These are phyloP conservation scores for Betta splendens DNA, from an alignment of 2,797 vertebrate species.

Conservation along the genomic window DNA sequence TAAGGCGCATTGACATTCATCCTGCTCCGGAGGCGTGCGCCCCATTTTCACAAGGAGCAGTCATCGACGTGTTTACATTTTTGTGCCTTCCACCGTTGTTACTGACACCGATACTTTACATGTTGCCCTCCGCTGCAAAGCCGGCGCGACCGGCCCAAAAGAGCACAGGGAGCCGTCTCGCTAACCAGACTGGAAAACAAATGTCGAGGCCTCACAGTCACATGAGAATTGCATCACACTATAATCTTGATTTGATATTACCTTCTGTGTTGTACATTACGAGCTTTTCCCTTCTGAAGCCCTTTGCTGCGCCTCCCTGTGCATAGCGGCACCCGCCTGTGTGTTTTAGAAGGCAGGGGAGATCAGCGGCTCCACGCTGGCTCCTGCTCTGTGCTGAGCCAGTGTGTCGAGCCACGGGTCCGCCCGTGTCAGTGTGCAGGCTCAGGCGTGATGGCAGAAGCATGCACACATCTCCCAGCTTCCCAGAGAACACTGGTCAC, in stretches of 20 bases:
- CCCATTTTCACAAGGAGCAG: constrained; percentile 48
- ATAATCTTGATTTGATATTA: constrained; percentile 36
- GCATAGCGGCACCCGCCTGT: constrained; percentile 29
- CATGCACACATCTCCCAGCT: constrained; percentile 61
- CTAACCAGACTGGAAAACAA: constrained; percentile 11
- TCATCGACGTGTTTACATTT: constrained; percentile 65
- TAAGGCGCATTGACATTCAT: constrained; percentile 81
- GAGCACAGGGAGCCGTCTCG: constrained; percentile 2
- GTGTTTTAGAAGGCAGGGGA: constrained; percentile 38
- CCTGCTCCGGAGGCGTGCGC: constrained; percentile 67
- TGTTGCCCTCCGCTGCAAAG: too few relatives aligned
- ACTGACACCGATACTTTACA: constrained; percentile 66
- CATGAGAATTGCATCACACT: constrained; percentile 14
- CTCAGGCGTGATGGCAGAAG: constrained; percentile 51
- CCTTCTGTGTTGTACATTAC: constrained; percentile 26
- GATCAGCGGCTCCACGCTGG: constrained; percentile 41
- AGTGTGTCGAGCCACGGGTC: constrained; percentile 51
- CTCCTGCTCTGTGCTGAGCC: constrained; percentile 32
- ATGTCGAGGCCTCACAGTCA: constrained; percentile 9
- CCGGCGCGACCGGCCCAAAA: constrained; percentile 13
- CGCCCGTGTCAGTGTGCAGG: constrained; percentile 54
- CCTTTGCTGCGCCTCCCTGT: constrained; percentile 17
- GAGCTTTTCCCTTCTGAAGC: constrained; percentile 17
- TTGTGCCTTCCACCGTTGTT: constrained; percentile 60
- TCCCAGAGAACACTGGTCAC: constrained; percentile 79